A percentile compares a stretch with the other conserved stretches of the same genome.
Conservation (phyloP, 2,888 invertebrate genomes). For the Dryobotodes eremita region DNA sequence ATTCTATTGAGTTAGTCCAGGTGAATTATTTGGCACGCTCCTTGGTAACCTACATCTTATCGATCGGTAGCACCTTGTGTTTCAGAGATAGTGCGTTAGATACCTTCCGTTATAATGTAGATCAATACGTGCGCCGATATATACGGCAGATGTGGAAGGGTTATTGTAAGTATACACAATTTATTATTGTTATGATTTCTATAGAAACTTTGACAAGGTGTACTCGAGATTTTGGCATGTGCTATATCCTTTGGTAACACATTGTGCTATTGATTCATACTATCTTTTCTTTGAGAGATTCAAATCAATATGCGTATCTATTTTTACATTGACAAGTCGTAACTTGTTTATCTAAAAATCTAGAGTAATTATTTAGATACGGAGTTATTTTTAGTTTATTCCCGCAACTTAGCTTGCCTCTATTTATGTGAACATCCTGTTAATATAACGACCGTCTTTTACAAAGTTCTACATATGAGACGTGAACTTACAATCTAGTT, state of each 20-base stretch:
- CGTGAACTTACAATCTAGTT: conserved; percentile 54
- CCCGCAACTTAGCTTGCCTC: conserved; percentile 24
- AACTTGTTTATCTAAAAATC: conserved; percentile 42
- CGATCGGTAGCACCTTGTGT: conserved; percentile 76
- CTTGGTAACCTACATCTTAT: conserved; percentile 74
- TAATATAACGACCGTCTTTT: conserved; percentile 41
- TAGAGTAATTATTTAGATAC: conserved; percentile 38
- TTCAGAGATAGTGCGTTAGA: conserved; percentile 69
- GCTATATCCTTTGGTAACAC: conserved; percentile 68
- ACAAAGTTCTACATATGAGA: conserved; percentile 46
- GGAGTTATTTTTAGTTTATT: conserved; percentile 52
- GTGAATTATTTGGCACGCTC: conserved; percentile 87
- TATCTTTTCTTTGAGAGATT: conserved; percentile 38
- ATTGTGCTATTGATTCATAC: conserved; percentile 54
- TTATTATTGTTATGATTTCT: conserved; percentile 83
- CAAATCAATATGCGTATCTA: conserved; percentile 42
- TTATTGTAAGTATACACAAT: conserved; percentile 79
- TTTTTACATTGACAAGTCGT: conserved; percentile 44
- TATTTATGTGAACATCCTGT: conserved; percentile 55
- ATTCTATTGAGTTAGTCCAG: conserved; percentile 77
- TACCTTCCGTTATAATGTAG: conserved; percentile 69
- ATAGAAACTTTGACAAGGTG: conserved; percentile 82
- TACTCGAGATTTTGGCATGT: conserved; percentile 78
- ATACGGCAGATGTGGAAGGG: conserved; percentile 85
- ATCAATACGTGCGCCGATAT: conserved; percentile 70